These are phyloP conservation scores for Apodemia duryi DNA, from an alignment of 2,888 invertebrate genomes.

Conservation along the genomic window DNA sequence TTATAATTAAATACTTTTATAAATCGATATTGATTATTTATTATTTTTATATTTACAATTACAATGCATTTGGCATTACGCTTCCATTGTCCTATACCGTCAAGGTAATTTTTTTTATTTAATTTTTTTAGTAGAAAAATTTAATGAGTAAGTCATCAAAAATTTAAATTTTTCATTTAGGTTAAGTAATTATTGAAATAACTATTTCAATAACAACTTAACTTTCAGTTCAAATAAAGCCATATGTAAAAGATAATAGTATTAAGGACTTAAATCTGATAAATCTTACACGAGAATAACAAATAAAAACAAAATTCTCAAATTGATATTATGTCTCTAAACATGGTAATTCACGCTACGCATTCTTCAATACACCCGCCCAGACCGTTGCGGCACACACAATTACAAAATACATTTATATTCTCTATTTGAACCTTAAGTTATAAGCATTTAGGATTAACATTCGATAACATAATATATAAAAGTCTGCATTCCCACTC, in stretches of 20 bases:
- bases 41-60: too few relatives aligned
- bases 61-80: too few relatives aligned
- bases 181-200: too few relatives aligned
- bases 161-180: too few relatives aligned
- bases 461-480: conserved; percentile 34
- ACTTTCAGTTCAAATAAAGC: too few relatives aligned
- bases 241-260: not conserved
- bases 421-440: conserved; percentile 38
- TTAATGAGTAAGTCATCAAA: too few relatives aligned
- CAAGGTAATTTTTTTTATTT: too few relatives aligned
- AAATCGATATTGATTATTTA: too few relatives aligned
- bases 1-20: too few relatives aligned
- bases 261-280: conserved; percentile 16
- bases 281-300: conserved; percentile 39
- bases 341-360: conserved; percentile 74
- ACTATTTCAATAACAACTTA: too few relatives aligned
- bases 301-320: conserved; percentile 66
- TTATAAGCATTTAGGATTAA: conserved; percentile 21
- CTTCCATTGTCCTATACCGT: too few relatives aligned
- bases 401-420: conserved; percentile 59
- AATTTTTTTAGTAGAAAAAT: too few relatives aligned
- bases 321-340: conserved; percentile 69
- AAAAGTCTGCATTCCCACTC: conserved; percentile 48
- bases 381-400: conserved; percentile 60
- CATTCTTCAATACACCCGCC: conserved; percentile 74